Conservation (phyloP, 2,888 invertebrate species). For the Andrena hattorfiana region DNA sequence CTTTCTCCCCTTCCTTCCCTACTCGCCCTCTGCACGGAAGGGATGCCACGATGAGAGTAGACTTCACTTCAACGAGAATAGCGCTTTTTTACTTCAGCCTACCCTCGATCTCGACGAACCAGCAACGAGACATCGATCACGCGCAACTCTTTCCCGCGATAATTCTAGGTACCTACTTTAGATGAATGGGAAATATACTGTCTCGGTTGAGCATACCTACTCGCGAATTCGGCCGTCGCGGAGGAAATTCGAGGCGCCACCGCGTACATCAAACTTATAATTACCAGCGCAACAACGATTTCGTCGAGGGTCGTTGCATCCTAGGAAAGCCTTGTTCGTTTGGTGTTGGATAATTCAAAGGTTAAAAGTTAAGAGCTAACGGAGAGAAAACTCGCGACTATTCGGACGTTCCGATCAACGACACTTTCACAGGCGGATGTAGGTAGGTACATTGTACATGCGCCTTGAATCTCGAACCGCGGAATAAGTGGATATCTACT, state of each 20-base stretch:
- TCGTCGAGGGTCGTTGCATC: constrained; percentile 55
- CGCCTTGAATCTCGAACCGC: too few species aligned
- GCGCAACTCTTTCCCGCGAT: neutral
- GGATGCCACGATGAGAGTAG: neutral
- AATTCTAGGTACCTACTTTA: neutral
- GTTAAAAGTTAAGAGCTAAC: neutral
- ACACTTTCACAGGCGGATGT: too few species aligned
- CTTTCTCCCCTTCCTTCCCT: constrained; percentile 29
- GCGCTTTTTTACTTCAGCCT: neutral
- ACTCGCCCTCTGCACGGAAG: neutral
- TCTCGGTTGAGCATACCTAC: neutral
- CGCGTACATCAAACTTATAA: constrained; percentile 75
- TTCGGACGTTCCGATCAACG: too few species aligned
- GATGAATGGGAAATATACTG: too few species aligned
- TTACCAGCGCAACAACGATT: constrained; percentile 68
- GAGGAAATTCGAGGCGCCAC: constrained; percentile 74
- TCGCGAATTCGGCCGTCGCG: neutral
- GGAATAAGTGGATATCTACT: too few species aligned
- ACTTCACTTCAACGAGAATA: neutral
- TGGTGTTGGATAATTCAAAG: neutral
- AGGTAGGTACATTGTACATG: too few species aligned
- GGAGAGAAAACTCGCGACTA: too few species aligned
- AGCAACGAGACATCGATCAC: neutral
- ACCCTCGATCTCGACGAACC: neutral
- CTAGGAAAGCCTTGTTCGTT: neutral